These are phyloP conservation scores for Tachuris rubrigastra DNA, from an alignment of 2,113 vertebrate species.

Conservation along the genomic window DNA sequence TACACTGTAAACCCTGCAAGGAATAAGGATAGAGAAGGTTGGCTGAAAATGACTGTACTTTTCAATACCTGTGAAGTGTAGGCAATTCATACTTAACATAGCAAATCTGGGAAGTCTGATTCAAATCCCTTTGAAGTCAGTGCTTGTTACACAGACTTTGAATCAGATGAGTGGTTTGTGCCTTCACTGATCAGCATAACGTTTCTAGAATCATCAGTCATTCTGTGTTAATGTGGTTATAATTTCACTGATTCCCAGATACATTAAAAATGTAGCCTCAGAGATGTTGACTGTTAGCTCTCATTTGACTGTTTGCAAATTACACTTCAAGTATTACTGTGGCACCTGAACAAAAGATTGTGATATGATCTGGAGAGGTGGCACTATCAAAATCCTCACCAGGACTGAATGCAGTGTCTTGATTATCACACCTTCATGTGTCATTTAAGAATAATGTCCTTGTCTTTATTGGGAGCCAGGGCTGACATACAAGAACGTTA, in stretches of 20 bases:
- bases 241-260: neutral
- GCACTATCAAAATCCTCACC: neutral
- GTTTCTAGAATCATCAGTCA: neutral
- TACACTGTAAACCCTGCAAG: constrained; percentile 36
- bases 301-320: neutral
- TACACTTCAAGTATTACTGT: neutral
- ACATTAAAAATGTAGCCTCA: neutral
- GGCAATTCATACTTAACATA: neutral
- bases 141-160: neutral
- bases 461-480: neutral
- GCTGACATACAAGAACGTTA: neutral
- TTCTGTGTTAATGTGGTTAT: neutral
- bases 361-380: neutral
- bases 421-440: neutral
- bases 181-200: neutral
- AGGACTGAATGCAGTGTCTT: neutral
- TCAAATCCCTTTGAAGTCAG: neutral
- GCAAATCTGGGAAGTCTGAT: neutral
- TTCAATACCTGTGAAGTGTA: neutral
- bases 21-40: neutral
- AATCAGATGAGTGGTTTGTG: neutral
- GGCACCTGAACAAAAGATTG: neutral
- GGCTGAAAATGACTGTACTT: neutral
- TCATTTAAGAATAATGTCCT: constrained; percentile 2
- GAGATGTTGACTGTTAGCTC: neutral